Conservation (phyloP, 1,140 invertebrate species). For the Panagrolaimus sp. region DNA sequence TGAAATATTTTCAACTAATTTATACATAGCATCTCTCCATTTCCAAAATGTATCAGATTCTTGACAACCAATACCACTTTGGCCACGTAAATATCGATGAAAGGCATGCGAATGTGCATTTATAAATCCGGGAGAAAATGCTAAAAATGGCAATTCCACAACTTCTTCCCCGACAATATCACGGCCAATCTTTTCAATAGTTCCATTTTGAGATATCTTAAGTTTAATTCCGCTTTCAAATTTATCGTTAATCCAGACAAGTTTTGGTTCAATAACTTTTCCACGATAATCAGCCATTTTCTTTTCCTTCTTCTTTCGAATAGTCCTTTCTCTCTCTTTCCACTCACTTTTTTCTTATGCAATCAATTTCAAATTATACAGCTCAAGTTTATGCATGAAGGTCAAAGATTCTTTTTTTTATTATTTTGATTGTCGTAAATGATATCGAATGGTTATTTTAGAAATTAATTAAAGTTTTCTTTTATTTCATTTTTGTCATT, state of each 20-base stretch:
- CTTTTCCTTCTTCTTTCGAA: too few relatives aligned
- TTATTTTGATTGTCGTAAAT: too few relatives aligned
- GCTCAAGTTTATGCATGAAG: too few relatives aligned
- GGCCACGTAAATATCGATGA: conserved; percentile 51
- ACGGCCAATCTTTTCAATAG: conserved; percentile 2
- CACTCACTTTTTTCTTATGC: too few relatives aligned
- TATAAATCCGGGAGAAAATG: conserved; percentile 53
- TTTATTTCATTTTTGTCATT: too few relatives aligned
- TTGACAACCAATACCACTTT: conserved; percentile 42
- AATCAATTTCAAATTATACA: too few relatives aligned
- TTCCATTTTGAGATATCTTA: conserved; percentile 18
- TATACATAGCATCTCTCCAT: conserved; percentile 57
- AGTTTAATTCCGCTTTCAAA: conserved; percentile 3
- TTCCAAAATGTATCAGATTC: conserved; percentile 54
- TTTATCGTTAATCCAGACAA: neutral
- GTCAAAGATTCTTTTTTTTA: too few relatives aligned
- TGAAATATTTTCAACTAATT: conserved; percentile 43
- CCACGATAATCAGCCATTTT: conserved; percentile 9
- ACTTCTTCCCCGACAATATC: neutral
- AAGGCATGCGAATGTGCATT: conserved; percentile 58
- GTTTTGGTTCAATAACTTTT: conserved; percentile 10
- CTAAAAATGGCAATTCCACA: conserved; percentile 15
- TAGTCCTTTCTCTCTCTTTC: too few relatives aligned
- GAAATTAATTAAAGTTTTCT: too few relatives aligned
- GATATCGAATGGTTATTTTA: too few relatives aligned